phyloP scores from a whole-genome alignment of 2,113 vertebrate species.

The Thomomys bottae region DNA sequence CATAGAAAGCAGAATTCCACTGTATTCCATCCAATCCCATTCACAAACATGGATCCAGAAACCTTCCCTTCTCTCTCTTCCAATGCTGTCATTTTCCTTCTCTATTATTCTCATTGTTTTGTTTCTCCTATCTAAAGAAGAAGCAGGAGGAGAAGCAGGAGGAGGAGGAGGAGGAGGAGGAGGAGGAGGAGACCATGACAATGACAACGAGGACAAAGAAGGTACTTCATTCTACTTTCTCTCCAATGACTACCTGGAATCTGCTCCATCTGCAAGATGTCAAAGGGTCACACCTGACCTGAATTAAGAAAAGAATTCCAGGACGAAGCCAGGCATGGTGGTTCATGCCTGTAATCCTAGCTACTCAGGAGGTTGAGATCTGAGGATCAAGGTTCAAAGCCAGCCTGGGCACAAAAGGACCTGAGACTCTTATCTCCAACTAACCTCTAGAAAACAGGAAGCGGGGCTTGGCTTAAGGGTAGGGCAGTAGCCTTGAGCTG shows the following conservation, averaged over 20 bases:
- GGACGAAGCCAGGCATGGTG: too few species aligned
- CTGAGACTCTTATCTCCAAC: too few species aligned
- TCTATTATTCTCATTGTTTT: neutral
- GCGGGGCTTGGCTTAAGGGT: too few species aligned
- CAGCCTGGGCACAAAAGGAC: too few species aligned
- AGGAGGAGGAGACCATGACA: too few species aligned
- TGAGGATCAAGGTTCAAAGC: too few species aligned
- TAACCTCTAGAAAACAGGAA: too few species aligned
- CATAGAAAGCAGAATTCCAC: neutral
- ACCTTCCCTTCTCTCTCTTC: neutral
- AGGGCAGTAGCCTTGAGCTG: too few species aligned
- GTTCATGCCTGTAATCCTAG: too few species aligned
- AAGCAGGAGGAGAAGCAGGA: neutral
- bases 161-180: neutral
- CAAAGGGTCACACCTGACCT: constrained; percentile 67
- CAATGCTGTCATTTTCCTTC: neutral
- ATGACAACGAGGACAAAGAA: neutral
- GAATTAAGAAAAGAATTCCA: constrained; percentile 69
- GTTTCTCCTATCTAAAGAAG: neutral
- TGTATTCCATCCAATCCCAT: neutral
- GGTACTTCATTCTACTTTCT: neutral
- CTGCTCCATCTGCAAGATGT: neutral
- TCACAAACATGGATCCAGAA: neutral
- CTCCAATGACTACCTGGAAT: neutral
- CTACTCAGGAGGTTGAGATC: too few species aligned